Percentiles rank a stretch among this genome's conserved stretches.
Evolutionary conservation across 1,140 invertebrate species (phyloP).

Genomic region (Euura lappo): DNA sequence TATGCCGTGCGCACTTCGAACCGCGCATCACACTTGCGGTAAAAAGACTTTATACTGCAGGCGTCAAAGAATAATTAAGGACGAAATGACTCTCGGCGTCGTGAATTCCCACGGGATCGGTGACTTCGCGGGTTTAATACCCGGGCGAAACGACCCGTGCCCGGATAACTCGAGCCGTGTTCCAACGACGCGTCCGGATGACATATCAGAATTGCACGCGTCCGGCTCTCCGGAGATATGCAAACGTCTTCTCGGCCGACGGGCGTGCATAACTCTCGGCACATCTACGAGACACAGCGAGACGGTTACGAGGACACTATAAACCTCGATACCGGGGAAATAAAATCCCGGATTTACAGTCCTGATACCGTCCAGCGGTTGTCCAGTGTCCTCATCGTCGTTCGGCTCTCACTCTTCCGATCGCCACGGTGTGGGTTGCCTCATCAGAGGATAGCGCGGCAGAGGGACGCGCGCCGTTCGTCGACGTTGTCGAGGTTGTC

Average conservation of each 20-base stretch:
- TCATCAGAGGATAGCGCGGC: slow-evolving; percentile 13
- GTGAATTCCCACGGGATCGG: slow-evolving; percentile 40
- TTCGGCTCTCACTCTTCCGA: slow-evolving; percentile 19
- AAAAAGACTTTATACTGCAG: no score
- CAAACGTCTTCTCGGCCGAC: slow-evolving; percentile 52
- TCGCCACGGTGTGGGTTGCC: slow-evolving; percentile 20
- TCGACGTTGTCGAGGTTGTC: slow-evolving; percentile 12
- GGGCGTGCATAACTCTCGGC: slow-evolving; percentile 52
- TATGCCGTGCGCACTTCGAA: no score
- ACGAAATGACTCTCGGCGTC: background rate
- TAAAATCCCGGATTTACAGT: slow-evolving; percentile 61
- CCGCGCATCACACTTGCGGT: no score
- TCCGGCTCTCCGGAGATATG: slow-evolving; percentile 45
- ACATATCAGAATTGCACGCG: slow-evolving; percentile 30
- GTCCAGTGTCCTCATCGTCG: slow-evolving; percentile 15
- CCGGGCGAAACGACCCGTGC: slow-evolving; percentile 28
- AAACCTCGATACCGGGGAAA: slow-evolving; percentile 60
- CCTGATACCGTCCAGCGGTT: slow-evolving; percentile 49
- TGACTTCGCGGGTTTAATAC: slow-evolving; percentile 45
- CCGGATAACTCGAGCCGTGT: slow-evolving; percentile 17
- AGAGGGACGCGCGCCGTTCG: slow-evolving; percentile 22
- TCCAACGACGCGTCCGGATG: slow-evolving; percentile 26
- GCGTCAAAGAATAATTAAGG: background rate
- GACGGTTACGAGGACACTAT: slow-evolving; percentile 52
- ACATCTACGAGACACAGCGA: slow-evolving; percentile 37